These are phyloP conservation scores for Hipposideros larvatus DNA, from an alignment of 2,797 vertebrate genomes.

Conservation along the genomic window DNA sequence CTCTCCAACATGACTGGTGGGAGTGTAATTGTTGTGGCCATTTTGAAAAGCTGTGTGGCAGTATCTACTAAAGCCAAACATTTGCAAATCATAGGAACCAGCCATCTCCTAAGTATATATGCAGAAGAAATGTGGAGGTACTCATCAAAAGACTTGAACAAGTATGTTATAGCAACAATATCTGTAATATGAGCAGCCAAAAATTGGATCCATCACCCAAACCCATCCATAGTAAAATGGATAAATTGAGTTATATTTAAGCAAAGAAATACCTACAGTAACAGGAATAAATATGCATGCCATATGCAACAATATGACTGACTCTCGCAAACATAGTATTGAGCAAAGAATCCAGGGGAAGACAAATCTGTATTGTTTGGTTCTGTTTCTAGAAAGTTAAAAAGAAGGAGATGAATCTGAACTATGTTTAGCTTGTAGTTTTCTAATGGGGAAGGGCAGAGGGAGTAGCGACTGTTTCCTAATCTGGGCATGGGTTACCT, in stretches of 20 bases:
- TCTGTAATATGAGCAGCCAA: neutral
- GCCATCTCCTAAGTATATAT: neutral
- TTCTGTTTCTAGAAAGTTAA: neutral
- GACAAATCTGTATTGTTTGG: neutral
- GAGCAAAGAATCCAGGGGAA: neutral
- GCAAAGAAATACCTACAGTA: neutral
- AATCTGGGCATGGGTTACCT: neutral
- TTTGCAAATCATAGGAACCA: neutral
- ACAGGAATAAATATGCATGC: neutral
- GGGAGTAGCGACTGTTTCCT: neutral
- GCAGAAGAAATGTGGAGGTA: neutral
- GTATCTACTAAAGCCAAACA: neutral
- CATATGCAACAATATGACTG: neutral
- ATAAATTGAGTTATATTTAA: neutral
- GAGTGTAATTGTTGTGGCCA: neutral
- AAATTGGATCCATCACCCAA: neutral
- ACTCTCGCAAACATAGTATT: neutral
- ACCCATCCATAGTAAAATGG: neutral
- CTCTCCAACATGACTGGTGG: neutral
- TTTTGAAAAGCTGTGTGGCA: neutral
- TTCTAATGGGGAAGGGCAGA: neutral
- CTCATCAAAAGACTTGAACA: neutral
- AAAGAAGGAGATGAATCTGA: neutral
- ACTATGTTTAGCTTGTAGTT: neutral
- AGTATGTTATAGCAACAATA: neutral